Percentiles rank a stretch among this genome's conserved stretches.
These are phyloP conservation scores for Hippocampus guttulatus DNA, from an alignment of 2,113 vertebrate species.

Conservation along the genomic window DNA sequence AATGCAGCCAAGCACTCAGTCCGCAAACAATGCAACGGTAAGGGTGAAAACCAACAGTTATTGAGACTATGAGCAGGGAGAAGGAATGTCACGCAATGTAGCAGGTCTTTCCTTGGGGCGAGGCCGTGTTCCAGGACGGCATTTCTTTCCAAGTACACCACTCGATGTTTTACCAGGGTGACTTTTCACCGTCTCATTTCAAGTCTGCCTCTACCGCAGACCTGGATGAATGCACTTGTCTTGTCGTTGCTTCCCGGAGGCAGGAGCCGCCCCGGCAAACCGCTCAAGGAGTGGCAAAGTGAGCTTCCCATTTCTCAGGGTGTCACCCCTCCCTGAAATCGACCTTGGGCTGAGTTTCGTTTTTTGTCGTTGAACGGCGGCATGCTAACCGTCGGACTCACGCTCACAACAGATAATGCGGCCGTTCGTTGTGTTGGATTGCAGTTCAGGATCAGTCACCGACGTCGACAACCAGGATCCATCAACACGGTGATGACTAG, in stretches of 20 bases:
- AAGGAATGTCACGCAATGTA: conserved; percentile 45
- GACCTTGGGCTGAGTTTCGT: no score
- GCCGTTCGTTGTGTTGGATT: no score
- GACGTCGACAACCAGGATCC: conserved; percentile 7
- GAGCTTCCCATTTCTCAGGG: conserved; percentile 7
- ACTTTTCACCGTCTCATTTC: conserved; percentile 26
- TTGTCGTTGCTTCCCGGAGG: conserved; percentile 11
- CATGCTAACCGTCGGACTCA: background rate
- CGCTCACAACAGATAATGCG: background rate
- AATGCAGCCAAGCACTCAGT: conserved; percentile 19
- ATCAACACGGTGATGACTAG: background rate
- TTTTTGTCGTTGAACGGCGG: no score
- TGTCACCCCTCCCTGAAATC: background rate
- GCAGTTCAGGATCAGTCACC: no score
- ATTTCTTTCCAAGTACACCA: conserved; percentile 39
- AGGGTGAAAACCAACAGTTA: conserved; percentile 43
- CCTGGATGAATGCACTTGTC: conserved; percentile 16
- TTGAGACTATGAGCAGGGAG: conserved; percentile 25
- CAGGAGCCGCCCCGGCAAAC: background rate
- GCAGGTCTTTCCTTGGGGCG: conserved; percentile 32
- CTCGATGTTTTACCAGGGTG: conserved; percentile 45
- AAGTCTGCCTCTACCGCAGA: conserved; percentile 30
- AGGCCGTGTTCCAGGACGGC: conserved; percentile 32
- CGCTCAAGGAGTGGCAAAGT: background rate
- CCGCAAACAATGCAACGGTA: conserved; percentile 43